These are phyloP conservation scores for Toxonevra muliebris DNA, from an alignment of 2,888 invertebrate species.

Conservation along the genomic window DNA sequence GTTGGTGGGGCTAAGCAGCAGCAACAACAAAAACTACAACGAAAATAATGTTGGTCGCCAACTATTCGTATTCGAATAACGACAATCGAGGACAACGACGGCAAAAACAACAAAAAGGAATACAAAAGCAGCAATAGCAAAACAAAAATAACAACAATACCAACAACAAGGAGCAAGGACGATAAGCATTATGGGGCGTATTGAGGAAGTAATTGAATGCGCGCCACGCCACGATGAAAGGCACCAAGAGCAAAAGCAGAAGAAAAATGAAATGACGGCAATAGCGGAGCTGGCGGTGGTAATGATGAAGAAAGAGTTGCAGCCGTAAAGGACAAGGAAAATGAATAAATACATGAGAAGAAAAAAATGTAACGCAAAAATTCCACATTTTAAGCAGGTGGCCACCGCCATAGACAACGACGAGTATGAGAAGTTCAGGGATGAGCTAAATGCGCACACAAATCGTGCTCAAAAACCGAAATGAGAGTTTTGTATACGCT, in stretches of 20 bases:
- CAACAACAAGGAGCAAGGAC: slow-evolving; percentile 57
- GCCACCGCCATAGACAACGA: slow-evolving; percentile 12
- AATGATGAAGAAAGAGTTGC: no score
- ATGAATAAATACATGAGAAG: slow-evolving; percentile 22
- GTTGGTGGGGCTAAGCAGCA: neutral
- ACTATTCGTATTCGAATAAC: slow-evolving; percentile 18
- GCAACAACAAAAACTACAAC: slow-evolving; percentile 1
- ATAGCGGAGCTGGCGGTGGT: slow-evolving; percentile 47
- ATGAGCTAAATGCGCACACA: slow-evolving; percentile 21
- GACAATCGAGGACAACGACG: slow-evolving; percentile 31
- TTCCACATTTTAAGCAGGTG: slow-evolving; percentile 56
- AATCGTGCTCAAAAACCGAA: slow-evolving; percentile 58
- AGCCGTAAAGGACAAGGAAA: slow-evolving; percentile 42
- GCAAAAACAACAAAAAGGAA: slow-evolving; percentile 43
- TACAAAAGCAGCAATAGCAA: slow-evolving; percentile 38
- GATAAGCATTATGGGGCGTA: slow-evolving; percentile 60
- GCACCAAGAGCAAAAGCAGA: neutral
- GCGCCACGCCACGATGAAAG: slow-evolving; percentile 33
- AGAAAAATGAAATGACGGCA: slow-evolving; percentile 12
- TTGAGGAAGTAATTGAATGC: slow-evolving; percentile 60
- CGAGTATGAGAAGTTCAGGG: slow-evolving; percentile 21
- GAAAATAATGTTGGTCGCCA: neutral
- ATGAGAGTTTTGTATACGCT: slow-evolving; percentile 31
- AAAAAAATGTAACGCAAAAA: slow-evolving; percentile 37
- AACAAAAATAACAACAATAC: slow-evolving; percentile 7